These are phyloP conservation scores for Rhinoraja longicauda DNA, from an alignment of 2,797 vertebrate genomes.

Conservation along the genomic window DNA sequence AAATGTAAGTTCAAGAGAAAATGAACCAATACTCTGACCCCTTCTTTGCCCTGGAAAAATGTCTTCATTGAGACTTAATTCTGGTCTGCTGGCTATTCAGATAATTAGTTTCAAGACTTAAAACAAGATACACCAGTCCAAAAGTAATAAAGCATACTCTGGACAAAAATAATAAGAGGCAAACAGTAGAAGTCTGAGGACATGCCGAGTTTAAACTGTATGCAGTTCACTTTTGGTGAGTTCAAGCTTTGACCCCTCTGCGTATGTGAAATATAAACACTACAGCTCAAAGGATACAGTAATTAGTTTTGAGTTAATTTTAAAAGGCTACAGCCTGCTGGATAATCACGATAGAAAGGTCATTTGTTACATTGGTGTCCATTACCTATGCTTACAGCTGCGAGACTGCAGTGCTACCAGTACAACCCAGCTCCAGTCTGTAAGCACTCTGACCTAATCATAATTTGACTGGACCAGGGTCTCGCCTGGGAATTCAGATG, in stretches of 20 bases:
- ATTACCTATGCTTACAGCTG: conserved; percentile 52
- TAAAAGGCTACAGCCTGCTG: conserved; percentile 63
- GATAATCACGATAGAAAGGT: conserved; percentile 66
- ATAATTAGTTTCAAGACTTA: conserved; percentile 27
- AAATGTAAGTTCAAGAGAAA: not conserved
- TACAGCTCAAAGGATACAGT: conserved; percentile 60
- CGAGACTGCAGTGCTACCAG: conserved; percentile 49
- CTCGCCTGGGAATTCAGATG: conserved; percentile 43
- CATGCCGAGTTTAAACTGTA: conserved; percentile 54
- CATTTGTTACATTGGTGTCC: conserved; percentile 66
- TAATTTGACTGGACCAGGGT: conserved; percentile 45
- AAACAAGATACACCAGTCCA: conserved; percentile 10
- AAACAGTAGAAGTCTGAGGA: conserved; percentile 36
- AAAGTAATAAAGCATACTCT: conserved; percentile 31
- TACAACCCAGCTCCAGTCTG: conserved; percentile 49
- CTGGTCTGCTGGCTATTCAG: not conserved
- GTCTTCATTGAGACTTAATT: not conserved
- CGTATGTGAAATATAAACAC: conserved; percentile 84
- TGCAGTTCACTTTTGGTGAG: conserved; percentile 49
- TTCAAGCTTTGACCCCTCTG: conserved; percentile 75
- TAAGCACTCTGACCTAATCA: conserved; percentile 47
- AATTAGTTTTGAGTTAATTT: conserved; percentile 79
- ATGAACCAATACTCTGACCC: not conserved
- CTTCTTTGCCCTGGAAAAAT: not conserved
- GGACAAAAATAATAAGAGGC: conserved; percentile 35